Percentiles rank a stretch among this genome's conserved stretches.
These are phyloP conservation scores for Palythoa caribaeorum DNA, from an alignment of 92 coral and sea anemone species.

Conservation along the genomic window DNA sequence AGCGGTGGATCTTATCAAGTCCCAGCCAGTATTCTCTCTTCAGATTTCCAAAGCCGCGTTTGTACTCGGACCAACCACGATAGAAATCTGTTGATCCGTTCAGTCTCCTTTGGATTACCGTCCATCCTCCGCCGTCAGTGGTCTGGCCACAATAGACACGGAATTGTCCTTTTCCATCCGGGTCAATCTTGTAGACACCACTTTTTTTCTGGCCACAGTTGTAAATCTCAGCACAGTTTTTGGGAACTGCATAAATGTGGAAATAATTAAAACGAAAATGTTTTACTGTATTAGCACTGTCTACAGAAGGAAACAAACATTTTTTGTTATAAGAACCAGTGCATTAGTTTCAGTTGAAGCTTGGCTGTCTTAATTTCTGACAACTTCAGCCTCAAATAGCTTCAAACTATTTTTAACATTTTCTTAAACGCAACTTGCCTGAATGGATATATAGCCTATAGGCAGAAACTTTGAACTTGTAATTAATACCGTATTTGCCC, in stretches of 20 bases:
- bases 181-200: constrained; percentile 42
- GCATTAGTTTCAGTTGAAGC: no score
- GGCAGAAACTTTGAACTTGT: no score
- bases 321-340: no score
- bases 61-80: constrained; percentile 44
- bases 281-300: no score
- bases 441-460: no score
- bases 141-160: constrained; percentile 37
- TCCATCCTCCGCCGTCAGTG: constrained; percentile 38
- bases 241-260: not conserved
- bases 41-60: constrained; percentile 32
- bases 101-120: constrained; percentile 34
- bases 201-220: constrained; percentile 5
- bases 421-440: no score
- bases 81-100: constrained; percentile 31
- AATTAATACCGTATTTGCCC: no score
- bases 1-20: constrained; percentile 12
- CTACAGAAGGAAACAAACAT: no score
- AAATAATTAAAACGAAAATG: no score
- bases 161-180: constrained; percentile 25
- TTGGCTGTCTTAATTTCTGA: no score
- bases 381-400: no score
- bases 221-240: constrained; percentile 3
- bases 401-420: no score
- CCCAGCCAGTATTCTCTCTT: not conserved